phyloP scores from a whole-genome alignment of 2,888 invertebrate species.

The Hemithea aestivaria region DNA sequence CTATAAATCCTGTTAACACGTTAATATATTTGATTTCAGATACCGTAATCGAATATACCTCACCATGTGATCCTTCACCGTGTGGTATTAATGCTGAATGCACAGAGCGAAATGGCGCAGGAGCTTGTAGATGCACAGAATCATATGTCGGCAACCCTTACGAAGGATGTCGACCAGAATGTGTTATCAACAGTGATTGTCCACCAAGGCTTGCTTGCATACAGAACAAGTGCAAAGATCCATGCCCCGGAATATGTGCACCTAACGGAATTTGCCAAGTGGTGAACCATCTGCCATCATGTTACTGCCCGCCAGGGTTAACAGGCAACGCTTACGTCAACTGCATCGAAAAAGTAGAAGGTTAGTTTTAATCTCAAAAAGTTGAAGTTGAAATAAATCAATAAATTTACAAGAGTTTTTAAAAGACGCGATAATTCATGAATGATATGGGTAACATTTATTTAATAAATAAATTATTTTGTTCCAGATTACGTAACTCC shows the following conservation, averaged over 20 bases:
- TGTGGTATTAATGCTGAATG: constrained; percentile 84
- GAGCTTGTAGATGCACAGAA: constrained; percentile 84
- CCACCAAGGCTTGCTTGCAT: constrained; percentile 85
- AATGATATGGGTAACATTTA: too few relatives aligned
- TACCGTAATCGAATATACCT: constrained; percentile 57
- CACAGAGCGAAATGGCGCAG: constrained; percentile 81
- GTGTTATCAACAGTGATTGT: constrained; percentile 89
- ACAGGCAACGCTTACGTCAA: constrained; percentile 84
- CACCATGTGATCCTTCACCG: constrained; percentile 84
- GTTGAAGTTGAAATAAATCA: too few relatives aligned
- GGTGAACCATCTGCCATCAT: constrained; percentile 86
- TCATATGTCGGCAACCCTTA: constrained; percentile 73
- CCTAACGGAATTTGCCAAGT: constrained; percentile 86
- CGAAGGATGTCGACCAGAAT: constrained; percentile 88
- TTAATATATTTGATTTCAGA: constrained; percentile 42
- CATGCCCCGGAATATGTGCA: constrained; percentile 88
- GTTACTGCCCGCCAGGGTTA: constrained; percentile 83
- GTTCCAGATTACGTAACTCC: constrained; percentile 58
- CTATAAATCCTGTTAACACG: not conserved
- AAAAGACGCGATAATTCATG: too few relatives aligned
- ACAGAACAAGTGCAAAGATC: constrained; percentile 87
- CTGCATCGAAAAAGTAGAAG: constrained; percentile 73
- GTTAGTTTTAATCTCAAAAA: constrained; percentile 30
- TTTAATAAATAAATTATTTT: not conserved
- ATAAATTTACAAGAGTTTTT: too few relatives aligned